Evolutionary conservation across 1,140 invertebrate genomes (phyloP).

Genomic region (Philopotamus ludificatus): DNA sequence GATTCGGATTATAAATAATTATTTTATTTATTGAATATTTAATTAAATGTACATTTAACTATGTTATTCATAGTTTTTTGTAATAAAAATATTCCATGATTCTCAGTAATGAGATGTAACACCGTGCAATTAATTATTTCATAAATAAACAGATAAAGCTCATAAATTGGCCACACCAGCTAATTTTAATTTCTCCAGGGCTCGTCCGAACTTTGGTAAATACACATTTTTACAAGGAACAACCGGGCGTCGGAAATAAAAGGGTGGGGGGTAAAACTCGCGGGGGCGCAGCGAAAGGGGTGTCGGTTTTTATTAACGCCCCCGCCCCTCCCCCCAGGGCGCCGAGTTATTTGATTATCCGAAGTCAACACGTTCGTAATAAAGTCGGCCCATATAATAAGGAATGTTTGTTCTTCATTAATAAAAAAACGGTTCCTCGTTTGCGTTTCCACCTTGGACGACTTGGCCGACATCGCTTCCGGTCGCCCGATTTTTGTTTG

Average conservation of each 20-base stretch:
- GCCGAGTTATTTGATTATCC: slow-evolving; percentile 28
- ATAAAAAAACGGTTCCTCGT: slow-evolving; percentile 27
- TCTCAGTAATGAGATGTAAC: too few relatives aligned
- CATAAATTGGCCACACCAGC: too few relatives aligned
- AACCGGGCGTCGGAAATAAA: too few relatives aligned
- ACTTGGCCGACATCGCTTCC: not conserved
- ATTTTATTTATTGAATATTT: too few relatives aligned
- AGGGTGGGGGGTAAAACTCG: not conserved
- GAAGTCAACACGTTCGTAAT: slow-evolving; percentile 30
- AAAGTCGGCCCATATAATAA: slow-evolving; percentile 30
- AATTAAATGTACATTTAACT: too few relatives aligned
- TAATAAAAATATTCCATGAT: too few relatives aligned
- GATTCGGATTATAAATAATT: too few relatives aligned
- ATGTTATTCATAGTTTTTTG: too few relatives aligned
- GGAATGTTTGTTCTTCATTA: slow-evolving; percentile 31
- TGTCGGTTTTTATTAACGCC: not conserved
- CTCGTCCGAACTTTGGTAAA: not conserved
- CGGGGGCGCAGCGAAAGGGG: not conserved
- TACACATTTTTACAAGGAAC: not conserved
- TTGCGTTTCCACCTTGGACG: slow-evolving; percentile 9
- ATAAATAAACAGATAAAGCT: too few relatives aligned
- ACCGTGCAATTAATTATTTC: too few relatives aligned
- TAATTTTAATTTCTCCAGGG: too few relatives aligned
- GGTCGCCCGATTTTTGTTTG: not conserved
- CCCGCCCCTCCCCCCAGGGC: not conserved